Base-by-base conservation (phyloP, 2,888 invertebrate genomes). In the Tuta absoluta region DNA sequence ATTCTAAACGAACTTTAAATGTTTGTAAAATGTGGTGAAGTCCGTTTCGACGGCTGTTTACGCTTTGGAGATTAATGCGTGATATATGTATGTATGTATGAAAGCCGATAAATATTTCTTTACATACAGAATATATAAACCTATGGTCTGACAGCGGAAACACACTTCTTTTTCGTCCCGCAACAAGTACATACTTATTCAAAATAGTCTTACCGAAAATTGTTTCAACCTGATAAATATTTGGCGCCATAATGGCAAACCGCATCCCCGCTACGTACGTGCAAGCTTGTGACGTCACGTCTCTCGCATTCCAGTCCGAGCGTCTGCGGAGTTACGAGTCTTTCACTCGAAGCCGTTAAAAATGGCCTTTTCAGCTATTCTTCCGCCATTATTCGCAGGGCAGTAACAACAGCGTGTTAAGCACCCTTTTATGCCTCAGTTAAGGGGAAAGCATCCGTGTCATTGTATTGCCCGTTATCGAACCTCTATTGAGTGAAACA, bases 331-430 rank as follows among this genome's bases (percentile, higher is more conserved):
- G 84, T 84, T 83, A 86, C 84, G 85, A 84, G 78, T 82, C 80
- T 82, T 84, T 81, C 81, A 82, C 76, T 66, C 48, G 58, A 41
- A 74, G 68, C 74, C 79, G 80, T 80, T 83, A 82, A 84, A 83
- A 82, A 81, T 79, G 77, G 75, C 74, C 74, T 73, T 81, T 77
- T 75, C 71, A 81, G 82, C 85, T 80, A 86, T 84, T 81, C 82
- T 84, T 81, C 79, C 67, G 78, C 82, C 80, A 85, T 86, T 85
- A 86, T 85, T 85, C 82, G 85, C 84, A 81, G 80, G 70, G 71
- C 75, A 70, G 82, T 83, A 82, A 83, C 81, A 81, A 79, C 72
- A 74, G 80, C 76, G 81, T 82, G 82, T 78, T 81, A 79, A 84
- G 82, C 74, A 79, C 83, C 82, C 76, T 80, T 80, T 84, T 84